A percentile compares a stretch with the other conserved stretches of the same genome.
Evolutionary conservation across 2,888 invertebrate species (phyloP).

Genomic region (Iphiclides podalirius): DNA sequence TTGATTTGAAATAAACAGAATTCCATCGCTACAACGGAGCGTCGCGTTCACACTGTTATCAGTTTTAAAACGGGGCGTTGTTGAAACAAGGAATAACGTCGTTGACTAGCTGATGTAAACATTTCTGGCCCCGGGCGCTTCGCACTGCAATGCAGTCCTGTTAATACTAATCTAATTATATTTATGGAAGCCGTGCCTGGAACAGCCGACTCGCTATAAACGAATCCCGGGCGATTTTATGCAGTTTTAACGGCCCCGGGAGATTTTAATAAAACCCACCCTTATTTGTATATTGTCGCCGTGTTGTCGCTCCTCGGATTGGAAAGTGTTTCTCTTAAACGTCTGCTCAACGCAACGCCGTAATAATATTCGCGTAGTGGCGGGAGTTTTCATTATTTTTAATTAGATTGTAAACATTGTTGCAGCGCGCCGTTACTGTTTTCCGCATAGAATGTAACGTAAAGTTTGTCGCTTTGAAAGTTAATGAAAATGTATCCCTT

Average conservation of each 20-base stretch:
- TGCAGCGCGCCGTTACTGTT: no score
- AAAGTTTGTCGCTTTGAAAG: no score
- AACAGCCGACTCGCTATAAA: slow-evolving; percentile 3
- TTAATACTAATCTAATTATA: slow-evolving; percentile 18
- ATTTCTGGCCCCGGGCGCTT: neutral
- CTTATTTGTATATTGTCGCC: neutral
- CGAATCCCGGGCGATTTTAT: slow-evolving; percentile 6
- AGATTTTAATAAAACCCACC: slow-evolving; percentile 8
- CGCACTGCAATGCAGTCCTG: slow-evolving; percentile 14
- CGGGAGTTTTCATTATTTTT: no score
- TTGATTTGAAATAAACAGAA: neutral
- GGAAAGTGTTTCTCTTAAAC: no score
- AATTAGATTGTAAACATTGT: slow-evolving; percentile 29
- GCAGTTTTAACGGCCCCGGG: slow-evolving; percentile 1
- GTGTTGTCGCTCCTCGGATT: neutral
- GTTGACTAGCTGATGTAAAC: slow-evolving; percentile 7
- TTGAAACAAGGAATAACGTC: slow-evolving; percentile 1
- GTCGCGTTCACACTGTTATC: neutral
- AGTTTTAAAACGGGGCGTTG: neutral
- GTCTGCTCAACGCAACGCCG: no score
- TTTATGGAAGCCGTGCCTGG: slow-evolving; percentile 4
- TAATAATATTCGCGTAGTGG: no score
- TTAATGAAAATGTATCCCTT: no score
- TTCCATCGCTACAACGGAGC: neutral
- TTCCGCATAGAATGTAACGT: no score